Evolutionary conservation across 1,140 invertebrate genomes (phyloP).

Genomic region (Trinorchestia longiramus): DNA sequence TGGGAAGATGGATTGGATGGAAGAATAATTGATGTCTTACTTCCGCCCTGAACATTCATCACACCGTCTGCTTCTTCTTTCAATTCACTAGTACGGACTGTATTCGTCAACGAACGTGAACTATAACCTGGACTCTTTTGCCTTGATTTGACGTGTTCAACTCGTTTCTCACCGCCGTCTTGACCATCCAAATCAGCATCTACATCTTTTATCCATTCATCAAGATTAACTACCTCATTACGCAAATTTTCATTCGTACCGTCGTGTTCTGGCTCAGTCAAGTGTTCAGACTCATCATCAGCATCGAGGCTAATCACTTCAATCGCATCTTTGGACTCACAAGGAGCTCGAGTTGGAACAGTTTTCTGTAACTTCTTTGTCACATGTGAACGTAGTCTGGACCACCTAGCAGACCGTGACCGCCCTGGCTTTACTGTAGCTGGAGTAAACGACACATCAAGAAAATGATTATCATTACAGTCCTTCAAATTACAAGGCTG

Average conservation of each 20-base stretch:
- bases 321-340: neutral
- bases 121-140: neutral
- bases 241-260: neutral
- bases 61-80: neutral
- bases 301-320: neutral
- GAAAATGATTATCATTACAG: neutral
- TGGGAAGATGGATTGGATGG: neutral
- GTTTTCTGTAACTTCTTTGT: neutral
- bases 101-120: neutral
- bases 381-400: neutral
- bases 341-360: neutral
- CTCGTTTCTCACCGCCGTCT: neutral
- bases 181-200: neutral
- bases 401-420: neutral
- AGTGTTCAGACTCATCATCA: neutral
- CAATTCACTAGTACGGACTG: neutral
- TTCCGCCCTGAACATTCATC: neutral
- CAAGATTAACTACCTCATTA: neutral
- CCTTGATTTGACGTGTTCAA: neutral
- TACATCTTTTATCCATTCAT: neutral
- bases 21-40: neutral
- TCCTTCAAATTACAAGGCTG: neutral
- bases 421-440: neutral
- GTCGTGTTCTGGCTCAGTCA: neutral
- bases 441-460: neutral